Conservation (phyloP, 2,113 vertebrate species). For the Sigmodon hispidus region DNA sequence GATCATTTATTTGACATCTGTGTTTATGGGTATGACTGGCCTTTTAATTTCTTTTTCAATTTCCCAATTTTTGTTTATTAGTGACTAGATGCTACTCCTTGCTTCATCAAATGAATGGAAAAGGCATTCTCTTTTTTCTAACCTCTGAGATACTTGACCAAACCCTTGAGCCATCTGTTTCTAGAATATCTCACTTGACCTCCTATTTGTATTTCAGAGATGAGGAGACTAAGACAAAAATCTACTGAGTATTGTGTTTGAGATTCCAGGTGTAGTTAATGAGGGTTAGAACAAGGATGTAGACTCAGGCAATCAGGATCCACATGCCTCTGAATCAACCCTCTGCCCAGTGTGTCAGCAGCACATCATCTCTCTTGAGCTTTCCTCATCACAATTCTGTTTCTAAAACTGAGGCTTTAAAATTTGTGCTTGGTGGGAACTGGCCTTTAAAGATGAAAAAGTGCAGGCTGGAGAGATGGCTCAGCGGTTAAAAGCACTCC, state of each 20-base stretch:
- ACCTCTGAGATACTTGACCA: background rate
- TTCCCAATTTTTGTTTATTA: background rate
- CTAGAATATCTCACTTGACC: background rate
- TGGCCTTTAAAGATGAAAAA: background rate
- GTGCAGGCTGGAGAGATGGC: too few species aligned
- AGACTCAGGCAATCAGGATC: background rate
- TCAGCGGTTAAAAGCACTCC: too few species aligned
- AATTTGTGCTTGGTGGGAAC: background rate
- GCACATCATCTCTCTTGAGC: background rate
- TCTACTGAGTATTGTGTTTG: background rate
- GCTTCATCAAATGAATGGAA: background rate
- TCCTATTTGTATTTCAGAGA: background rate
- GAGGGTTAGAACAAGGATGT: background rate
- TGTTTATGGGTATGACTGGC: background rate
- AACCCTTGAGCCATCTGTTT: background rate
- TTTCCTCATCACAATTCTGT: background rate
- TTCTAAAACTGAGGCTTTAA: background rate
- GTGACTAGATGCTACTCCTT: background rate
- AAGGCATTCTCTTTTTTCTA: background rate
- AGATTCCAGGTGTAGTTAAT: background rate
- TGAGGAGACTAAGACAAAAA: background rate
- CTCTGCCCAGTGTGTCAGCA: background rate
- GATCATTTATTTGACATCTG: background rate
- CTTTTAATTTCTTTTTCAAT: conserved; percentile 22
- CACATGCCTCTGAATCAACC: background rate